These are phyloP conservation scores for Agrochola lota DNA, from an alignment of 2,888 invertebrate genomes.

Conservation along the genomic window DNA sequence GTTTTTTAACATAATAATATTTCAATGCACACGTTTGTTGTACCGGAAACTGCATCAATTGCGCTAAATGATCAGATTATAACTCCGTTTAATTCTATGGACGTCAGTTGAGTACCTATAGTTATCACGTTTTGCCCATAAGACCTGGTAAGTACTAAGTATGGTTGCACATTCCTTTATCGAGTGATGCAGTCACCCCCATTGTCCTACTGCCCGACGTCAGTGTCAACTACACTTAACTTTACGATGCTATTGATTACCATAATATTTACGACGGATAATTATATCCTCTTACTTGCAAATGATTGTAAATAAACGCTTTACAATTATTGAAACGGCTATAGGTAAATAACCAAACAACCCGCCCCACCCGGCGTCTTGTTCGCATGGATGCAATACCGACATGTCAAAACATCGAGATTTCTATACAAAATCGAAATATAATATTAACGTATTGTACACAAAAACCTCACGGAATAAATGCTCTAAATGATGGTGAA, in stretches of 20 bases:
- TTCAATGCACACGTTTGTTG: too few relatives aligned
- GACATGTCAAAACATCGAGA: not conserved
- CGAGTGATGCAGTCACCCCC: slow-evolving; percentile 52
- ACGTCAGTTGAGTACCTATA: not conserved
- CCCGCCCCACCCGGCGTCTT: not conserved
- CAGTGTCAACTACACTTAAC: slow-evolving; percentile 16
- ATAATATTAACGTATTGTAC: not conserved
- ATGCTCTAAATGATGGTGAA: not conserved
- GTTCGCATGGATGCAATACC: too few relatives aligned
- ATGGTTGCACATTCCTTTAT: slow-evolving; percentile 42
- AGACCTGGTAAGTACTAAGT: not conserved
- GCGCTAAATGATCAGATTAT: too few relatives aligned
- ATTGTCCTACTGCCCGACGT: slow-evolving; percentile 46
- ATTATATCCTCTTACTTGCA: not conserved
- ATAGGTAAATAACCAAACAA: too few relatives aligned
- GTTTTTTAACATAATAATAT: too few relatives aligned
- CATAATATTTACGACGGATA: not conserved
- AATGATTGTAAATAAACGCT: not conserved
- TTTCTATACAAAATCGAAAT: not conserved
- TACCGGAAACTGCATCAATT: too few relatives aligned
- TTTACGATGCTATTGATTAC: slow-evolving; percentile 23
- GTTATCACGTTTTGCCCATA: slow-evolving; percentile 28
- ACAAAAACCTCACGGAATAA: not conserved
- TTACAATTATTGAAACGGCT: not conserved
- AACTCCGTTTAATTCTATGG: not conserved